A percentile compares a stretch with the other conserved stretches of the same genome.
Evolutionary conservation across 1,140 invertebrate species (phyloP).

Genomic region (Drosophila kurseongensis): DNA sequence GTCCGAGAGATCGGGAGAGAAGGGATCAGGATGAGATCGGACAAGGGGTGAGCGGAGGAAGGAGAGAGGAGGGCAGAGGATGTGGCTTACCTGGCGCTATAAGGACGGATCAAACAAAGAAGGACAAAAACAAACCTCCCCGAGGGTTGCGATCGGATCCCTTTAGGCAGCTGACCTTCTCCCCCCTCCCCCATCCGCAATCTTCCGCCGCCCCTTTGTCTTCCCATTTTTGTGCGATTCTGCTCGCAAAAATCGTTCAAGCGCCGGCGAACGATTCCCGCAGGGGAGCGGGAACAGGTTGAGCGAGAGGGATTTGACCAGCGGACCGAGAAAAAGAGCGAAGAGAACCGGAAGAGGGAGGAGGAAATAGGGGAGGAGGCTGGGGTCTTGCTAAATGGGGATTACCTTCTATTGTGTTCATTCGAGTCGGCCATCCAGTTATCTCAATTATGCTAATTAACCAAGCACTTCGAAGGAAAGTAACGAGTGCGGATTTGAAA

Average conservation of each 20-base stretch:
- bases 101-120: slow-evolving; percentile 47
- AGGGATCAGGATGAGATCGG: slow-evolving; percentile 30
- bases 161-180: slow-evolving; percentile 44
- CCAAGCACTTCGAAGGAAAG: slow-evolving; percentile 1
- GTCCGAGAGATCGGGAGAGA: slow-evolving; percentile 1
- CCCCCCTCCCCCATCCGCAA: background rate
- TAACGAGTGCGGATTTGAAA: slow-evolving; percentile 10
- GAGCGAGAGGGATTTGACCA: slow-evolving; percentile 45
- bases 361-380: background rate
- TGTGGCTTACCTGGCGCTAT: slow-evolving; percentile 78
- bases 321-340: slow-evolving; percentile 16
- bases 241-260: slow-evolving; percentile 19
- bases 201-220: slow-evolving; percentile 1
- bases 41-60: slow-evolving; percentile 11
- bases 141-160: slow-evolving; percentile 47
- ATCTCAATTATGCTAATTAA: slow-evolving; percentile 51
- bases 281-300: slow-evolving; percentile 48
- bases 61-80: slow-evolving; percentile 25
- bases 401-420: slow-evolving; percentile 36
- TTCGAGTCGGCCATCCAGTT: slow-evolving; percentile 18
- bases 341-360: slow-evolving; percentile 20
- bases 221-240: slow-evolving; percentile 15
- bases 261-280: slow-evolving; percentile 27
- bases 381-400: slow-evolving; percentile 15
- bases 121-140: slow-evolving; percentile 25